Percentiles rank a stretch among this genome's conserved stretches.
Conservation (phyloP, 2,113 vertebrate genomes). For the Xerus inauris region DNA sequence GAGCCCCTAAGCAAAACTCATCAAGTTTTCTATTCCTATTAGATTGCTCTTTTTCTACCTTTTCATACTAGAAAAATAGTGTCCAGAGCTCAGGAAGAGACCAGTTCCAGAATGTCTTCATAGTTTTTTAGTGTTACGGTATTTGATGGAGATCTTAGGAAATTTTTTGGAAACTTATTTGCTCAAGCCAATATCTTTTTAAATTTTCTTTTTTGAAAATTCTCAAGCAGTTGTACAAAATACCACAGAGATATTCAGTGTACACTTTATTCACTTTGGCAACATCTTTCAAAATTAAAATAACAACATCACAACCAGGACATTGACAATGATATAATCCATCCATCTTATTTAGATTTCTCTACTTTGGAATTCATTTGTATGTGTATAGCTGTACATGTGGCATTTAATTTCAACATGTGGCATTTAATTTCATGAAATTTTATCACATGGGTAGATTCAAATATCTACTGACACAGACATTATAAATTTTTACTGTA, state of each 20-base stretch:
- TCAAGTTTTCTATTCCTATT: background rate
- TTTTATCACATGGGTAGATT: background rate
- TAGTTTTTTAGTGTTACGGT: too few relatives aligned
- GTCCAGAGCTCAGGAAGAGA: background rate
- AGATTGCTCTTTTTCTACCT: background rate
- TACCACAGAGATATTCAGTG: background rate
- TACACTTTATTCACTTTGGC: background rate
- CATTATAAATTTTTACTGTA: background rate
- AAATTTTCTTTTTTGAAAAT: background rate
- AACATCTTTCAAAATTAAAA: background rate
- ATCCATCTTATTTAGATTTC: background rate
- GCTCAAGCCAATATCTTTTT: background rate
- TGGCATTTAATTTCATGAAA: background rate
- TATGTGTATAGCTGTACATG: background rate
- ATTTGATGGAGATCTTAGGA: background rate
- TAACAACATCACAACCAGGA: background rate
- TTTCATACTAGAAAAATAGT: background rate
- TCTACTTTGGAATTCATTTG: background rate
- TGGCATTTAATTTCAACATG: background rate
- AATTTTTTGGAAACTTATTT: background rate
- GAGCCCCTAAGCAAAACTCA: background rate
- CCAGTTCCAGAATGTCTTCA: background rate
- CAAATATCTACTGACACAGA: background rate
- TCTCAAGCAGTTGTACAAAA: background rate
- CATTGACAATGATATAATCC: background rate